Percentiles rank a stretch among this genome's conserved stretches.
These are phyloP conservation scores for Gryon sp. DNA, from an alignment of 1,140 invertebrate species.

Conservation along the genomic window DNA sequence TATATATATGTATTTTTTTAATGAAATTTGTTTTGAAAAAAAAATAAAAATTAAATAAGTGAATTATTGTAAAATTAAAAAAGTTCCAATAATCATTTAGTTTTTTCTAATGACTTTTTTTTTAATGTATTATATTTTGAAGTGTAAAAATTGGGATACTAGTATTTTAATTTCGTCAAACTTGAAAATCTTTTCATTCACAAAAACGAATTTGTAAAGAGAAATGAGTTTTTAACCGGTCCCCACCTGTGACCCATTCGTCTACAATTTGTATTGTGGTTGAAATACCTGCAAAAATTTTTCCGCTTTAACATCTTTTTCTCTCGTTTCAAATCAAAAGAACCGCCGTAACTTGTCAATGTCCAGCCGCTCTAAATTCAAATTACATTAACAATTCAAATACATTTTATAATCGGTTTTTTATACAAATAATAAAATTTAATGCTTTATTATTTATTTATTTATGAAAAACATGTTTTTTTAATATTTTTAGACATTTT, in stretches of 20 bases:
- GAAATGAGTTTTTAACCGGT: constrained; percentile 44
- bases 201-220: constrained; percentile 18
- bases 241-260: constrained; percentile 50
- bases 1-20: too few species aligned
- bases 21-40: too few species aligned
- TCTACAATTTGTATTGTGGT: constrained; percentile 52
- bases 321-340: constrained; percentile 37
- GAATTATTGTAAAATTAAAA: background rate
- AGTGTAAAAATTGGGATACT: too few species aligned
- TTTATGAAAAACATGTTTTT: too few species aligned
- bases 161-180: constrained; percentile 2
- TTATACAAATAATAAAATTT: too few species aligned
- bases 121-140: too few species aligned
- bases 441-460: too few species aligned
- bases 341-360: constrained; percentile 39
- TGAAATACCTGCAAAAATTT: constrained; percentile 55
- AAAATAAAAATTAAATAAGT: too few species aligned
- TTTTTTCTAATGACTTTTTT: too few species aligned
- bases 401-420: background rate
- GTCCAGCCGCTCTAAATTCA: constrained; percentile 1
- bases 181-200: constrained; percentile 14
- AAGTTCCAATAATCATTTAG: background rate
- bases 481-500: too few species aligned
- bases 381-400: constrained; percentile 2
- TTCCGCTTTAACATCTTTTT: constrained; percentile 44